Base-by-base conservation (phyloP, 2,888 invertebrate genomes). In the Leptarthrus brevirostris region DNA sequence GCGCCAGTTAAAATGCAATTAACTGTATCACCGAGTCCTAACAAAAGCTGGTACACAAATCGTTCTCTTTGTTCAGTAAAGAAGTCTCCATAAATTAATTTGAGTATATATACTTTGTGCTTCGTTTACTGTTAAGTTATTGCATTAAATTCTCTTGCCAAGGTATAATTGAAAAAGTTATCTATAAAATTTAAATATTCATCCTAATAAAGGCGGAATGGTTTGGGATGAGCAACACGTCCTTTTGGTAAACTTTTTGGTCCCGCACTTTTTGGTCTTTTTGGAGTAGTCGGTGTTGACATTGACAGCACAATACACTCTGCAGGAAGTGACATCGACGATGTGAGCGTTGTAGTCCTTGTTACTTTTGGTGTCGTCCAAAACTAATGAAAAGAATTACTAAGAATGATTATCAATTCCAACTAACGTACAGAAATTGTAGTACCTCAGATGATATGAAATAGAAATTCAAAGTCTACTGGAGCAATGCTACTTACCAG, bases 231-330 rank as follows among this genome's bases (percentile, higher is more conserved):
- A 34, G 82, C 61, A 2, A 81, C 84, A 73, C 83, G 82, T 22
- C 83, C 83, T 26, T 79, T 81, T 78, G 79, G 82, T n/a, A n/a
- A n/a, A 4, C 77, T 73, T 78, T 84, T 84, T 72, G 81, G 80
- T 64, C 84, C 83, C 14, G 84, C 84, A 76, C 84, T 84, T 75
- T 84, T 84, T 6, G 85, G 83, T 53, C 84, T 79, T 75, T 81
- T 82, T 8, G 56, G 54, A 53, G 83, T 82, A n/a, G 85, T 84
- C 72, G 85, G 85, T 81, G 84, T 84, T 34, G 85, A 85, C 2
- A 85, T 83, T 10, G 85, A 85, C 26, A 85, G 75, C n/a, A 85
- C 85, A 64, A 85, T 80, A 76, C 85, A 85, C 77, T 85, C 85
- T 40, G 85, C 84, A 71, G 85, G 85, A 78, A 85, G 80, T 69